Evolutionary conservation across 2,797 vertebrate species (phyloP).

Genomic region (Labeo calbasu): DNA sequence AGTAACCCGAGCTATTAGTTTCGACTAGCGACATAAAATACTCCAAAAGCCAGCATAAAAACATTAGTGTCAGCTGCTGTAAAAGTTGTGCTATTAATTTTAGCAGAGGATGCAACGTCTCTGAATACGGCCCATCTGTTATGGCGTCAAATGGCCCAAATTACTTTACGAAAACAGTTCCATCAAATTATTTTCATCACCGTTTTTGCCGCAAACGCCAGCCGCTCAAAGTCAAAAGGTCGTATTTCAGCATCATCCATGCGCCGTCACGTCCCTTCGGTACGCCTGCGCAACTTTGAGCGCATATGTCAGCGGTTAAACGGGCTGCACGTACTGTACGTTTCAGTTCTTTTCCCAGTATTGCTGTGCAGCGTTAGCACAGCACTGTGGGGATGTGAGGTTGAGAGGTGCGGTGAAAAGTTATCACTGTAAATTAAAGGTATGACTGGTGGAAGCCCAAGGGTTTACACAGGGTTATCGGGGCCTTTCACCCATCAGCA

Average conservation of each 20-base stretch:
- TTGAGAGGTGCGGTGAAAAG: conserved; percentile 43
- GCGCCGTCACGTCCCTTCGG: background rate
- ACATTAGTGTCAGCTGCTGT: conserved; percentile 59
- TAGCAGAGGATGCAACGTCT: conserved; percentile 50
- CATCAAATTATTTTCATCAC: conserved; percentile 52
- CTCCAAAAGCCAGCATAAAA: conserved; percentile 57
- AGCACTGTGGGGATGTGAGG: conserved; percentile 26
- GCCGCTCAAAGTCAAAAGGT: conserved; percentile 49
- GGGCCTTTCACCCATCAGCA: conserved; percentile 63
- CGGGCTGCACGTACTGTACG: too few species aligned
- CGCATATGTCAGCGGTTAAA: background rate
- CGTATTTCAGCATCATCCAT: conserved; percentile 25
- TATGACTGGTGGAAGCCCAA: conserved; percentile 57
- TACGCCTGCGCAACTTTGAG: background rate
- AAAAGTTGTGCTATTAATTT: conserved; percentile 63
- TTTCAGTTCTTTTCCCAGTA: background rate
- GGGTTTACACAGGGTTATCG: conserved; percentile 59
- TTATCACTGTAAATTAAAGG: conserved; percentile 57
- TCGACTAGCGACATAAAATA: conserved; percentile 59
- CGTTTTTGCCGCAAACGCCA: background rate
- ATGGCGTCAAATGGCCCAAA: conserved; percentile 55
- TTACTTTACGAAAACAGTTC: conserved; percentile 46
- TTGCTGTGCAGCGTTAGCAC: conserved; percentile 36
- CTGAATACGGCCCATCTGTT: conserved; percentile 61
- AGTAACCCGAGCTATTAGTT: conserved; percentile 64